Conservation (phyloP, 2,797 vertebrate species). For the Dryobates pubescens region DNA sequence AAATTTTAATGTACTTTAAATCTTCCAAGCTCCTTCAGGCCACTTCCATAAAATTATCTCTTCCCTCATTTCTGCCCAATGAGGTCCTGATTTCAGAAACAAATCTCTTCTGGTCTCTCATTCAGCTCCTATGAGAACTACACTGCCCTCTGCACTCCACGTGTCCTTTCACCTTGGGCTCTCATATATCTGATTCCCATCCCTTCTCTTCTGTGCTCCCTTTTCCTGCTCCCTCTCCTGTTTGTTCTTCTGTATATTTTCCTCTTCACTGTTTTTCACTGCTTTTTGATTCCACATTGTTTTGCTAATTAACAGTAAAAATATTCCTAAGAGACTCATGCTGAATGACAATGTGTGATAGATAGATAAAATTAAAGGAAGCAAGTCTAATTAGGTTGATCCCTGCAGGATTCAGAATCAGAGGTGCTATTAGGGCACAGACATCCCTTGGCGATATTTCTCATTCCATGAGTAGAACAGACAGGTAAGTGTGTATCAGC, state of each 20-base stretch:
- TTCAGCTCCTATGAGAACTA: not conserved
- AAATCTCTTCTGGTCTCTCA: not conserved
- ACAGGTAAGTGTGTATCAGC: not conserved
- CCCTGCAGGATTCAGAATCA: not conserved
- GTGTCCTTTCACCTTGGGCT: not conserved
- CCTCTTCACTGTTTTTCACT: not conserved
- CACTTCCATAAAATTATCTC: not conserved
- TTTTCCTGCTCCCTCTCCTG: not conserved
- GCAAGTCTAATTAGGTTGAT: conserved; percentile 39
- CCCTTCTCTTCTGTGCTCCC: not conserved
- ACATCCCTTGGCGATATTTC: not conserved
- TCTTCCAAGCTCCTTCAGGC: not conserved
- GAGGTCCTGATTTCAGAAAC: not conserved
- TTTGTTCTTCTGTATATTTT: not conserved
- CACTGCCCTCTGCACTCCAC: not conserved
- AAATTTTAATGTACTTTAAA: not conserved
- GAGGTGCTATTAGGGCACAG: not conserved
- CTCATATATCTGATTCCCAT: not conserved
- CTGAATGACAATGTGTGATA: conserved; percentile 5
- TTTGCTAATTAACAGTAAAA: conserved; percentile 49
- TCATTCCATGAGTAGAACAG: not conserved
- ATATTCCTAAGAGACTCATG: not conserved
- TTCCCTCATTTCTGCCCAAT: not conserved
- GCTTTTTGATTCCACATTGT: not conserved
- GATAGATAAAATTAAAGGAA: conserved; percentile 32